Base-by-base conservation (phyloP, 2,888 invertebrate genomes). In the Dermolepida albohirtum region DNA sequence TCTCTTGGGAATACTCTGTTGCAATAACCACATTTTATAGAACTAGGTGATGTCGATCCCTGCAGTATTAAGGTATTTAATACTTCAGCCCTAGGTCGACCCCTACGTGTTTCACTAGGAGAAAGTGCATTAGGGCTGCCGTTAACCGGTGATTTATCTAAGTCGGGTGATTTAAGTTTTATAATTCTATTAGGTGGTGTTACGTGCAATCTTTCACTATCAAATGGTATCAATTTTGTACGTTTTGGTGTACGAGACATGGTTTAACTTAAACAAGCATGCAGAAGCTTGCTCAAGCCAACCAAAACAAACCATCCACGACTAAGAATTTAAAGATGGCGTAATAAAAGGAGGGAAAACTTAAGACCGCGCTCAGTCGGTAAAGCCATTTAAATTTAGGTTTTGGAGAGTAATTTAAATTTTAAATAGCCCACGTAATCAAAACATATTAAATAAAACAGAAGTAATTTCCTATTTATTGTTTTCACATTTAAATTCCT, bases 1-100 rank as follows among this genome's bases (percentile, higher is more conserved):
- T 92, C 91, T 73, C 92, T 83, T 1, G 92, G 92, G 78, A 92
- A 92, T 17, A 91, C 90, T 66, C 92, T 83, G 72, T 87, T 87
- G 81, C 92, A 92, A 75, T 86, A 89, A 63, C 86, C 85, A 80
- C 92, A 92, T 78, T 90, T 90, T 73, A 92, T 91, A 68, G 88
- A 87, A 77, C 89, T 89, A 6, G 88, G 88, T 10, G 90, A 89
- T 27, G 89, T 88, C 50, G 89, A 87, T 43, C 92, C 92, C 82
- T 90, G 89, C 73, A 88, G 84, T 81, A 92, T 91, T 59, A 92
- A 84, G 68, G 87, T 86, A 70, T 87, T 88, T 64, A 92, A 87
- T 64, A 88, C 86, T 81, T 91, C 91, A 54, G 91, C 90, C 76
- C 91, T 85, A 12, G 92, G 92, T 73, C 92, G 82, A 12, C 92